Evolutionary conservation across 2,797 vertebrate species (phyloP).

Genomic region (Takifugu ocellatus): DNA sequence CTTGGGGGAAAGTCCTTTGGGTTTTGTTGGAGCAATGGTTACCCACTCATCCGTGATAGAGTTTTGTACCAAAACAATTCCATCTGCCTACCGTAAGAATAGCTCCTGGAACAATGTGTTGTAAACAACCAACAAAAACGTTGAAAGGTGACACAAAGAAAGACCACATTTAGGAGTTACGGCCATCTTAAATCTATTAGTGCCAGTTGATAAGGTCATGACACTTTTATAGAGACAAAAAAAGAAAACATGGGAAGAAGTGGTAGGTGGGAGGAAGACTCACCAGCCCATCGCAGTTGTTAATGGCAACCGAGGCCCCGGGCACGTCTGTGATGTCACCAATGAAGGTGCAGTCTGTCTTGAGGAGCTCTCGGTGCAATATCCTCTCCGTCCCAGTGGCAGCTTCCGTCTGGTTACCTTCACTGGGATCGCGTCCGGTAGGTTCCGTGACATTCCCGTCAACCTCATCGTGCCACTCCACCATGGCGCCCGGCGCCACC

Average conservation of each 20-base stretch:
- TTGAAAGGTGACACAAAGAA: conserved; percentile 42
- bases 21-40: conserved; percentile 39
- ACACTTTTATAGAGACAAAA: conserved; percentile 35
- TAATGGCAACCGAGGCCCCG: conserved; percentile 91
- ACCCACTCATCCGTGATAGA: conserved; percentile 63
- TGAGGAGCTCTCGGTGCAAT: conserved; percentile 83
- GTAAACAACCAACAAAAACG: conserved; percentile 41
- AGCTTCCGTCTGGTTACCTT: conserved; percentile 29
- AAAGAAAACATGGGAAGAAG: background rate
- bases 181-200: conserved; percentile 30
- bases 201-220: conserved; percentile 55
- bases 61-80: conserved; percentile 47
- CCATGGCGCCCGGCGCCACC: conserved; percentile 84
- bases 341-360: conserved; percentile 90
- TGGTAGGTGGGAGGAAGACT: conserved; percentile 60
- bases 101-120: conserved; percentile 49
- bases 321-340: conserved; percentile 91
- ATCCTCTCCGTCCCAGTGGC: conserved; percentile 52
- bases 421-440: conserved; percentile 19
- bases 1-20: conserved; percentile 19
- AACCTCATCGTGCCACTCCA: conserved; percentile 87
- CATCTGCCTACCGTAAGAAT: conserved; percentile 31
- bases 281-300: conserved; percentile 99
- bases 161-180: conserved; percentile 33
- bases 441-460: conserved; percentile 49